Base-by-base conservation (phyloP, 2,113 vertebrate genomes). In the Pseudorectes ferrugineus region DNA sequence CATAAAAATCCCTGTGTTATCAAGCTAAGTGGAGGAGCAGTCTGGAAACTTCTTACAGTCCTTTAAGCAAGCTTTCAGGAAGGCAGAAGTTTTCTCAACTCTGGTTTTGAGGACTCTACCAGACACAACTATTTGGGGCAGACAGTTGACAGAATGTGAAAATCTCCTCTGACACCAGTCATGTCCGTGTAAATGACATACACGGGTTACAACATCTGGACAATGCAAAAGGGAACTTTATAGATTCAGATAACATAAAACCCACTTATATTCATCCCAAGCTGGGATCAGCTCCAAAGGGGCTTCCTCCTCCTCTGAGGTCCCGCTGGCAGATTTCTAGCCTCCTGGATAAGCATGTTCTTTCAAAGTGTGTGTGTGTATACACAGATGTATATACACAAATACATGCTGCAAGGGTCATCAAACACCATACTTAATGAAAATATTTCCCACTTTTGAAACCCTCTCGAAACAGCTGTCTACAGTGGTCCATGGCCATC, bases 391-490 rank as follows among this genome's bases (percentile, higher is more conserved):
- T 16, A 19, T 35, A 29, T 14, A 33, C 10, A 7, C 18, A n/a
- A 36, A 22, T 5, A 16, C 33, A 23, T 25, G 12, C n/a, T 49
- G 3, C 21, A 67, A 51, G 26, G 19, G 2, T 63, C 22, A 9
- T 78, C 35, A 71, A 23, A 38, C 23, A 42, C 21, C 12, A 4
- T 26, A 18, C 20, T 45, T 73, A 46, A 23, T 72, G 66, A 68
- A 85, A 76, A 17, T 28, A 45, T 28, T 85, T 82, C 43, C 21
- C 6, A 21, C 11, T 92, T 63, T 25, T 45, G 22, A 88, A 57
- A 40, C 11, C 20, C 2, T 72, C 36, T 88, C 0, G 0, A 40
- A 65, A 40, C 0, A 4, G 15, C 58, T 73, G 11, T 8, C 5
- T 62, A 8, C 22, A 42, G 29, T 43, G 29, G 12, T 20, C 14